phyloP scores from a whole-genome alignment of 1,140 invertebrate genomes.

The Brachionus rotundiformis region DNA sequence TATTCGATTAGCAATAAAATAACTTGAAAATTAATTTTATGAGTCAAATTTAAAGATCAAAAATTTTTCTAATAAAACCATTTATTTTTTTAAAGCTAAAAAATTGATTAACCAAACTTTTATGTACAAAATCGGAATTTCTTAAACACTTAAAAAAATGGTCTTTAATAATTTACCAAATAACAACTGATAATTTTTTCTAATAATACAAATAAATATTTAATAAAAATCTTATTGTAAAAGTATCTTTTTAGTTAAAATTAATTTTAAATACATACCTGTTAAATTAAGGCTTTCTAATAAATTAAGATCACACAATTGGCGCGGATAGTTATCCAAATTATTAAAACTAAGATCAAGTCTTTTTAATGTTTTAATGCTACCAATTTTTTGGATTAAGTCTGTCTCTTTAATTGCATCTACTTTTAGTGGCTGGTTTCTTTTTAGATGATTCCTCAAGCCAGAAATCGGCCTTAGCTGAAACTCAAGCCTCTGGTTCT shows the following conservation, averaged over 20 bases:
- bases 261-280: not conserved
- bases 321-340: conserved; percentile 15
- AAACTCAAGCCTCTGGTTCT: not conserved
- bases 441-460: conserved; percentile 28
- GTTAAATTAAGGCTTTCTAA: conserved; percentile 20
- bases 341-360: conserved; percentile 40
- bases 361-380: conserved; percentile 45
- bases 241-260: not conserved
- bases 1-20: no score
- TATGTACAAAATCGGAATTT: no score
- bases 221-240: no score
- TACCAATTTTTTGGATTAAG: conserved; percentile 32
- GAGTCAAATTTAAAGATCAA: no score
- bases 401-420: conserved; percentile 28
- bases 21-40: no score
- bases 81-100: no score
- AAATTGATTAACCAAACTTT: no score
- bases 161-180: no score
- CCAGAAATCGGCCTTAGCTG: conserved; percentile 16
- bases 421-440: not conserved
- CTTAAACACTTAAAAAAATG: no score
- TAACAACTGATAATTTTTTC: no score
- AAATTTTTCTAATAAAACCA: no score
- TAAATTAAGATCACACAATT: conserved; percentile 33
- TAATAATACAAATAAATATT: no score